phyloP scores from a whole-genome alignment of 2,113 vertebrate genomes.

The Platysteira castanea region DNA sequence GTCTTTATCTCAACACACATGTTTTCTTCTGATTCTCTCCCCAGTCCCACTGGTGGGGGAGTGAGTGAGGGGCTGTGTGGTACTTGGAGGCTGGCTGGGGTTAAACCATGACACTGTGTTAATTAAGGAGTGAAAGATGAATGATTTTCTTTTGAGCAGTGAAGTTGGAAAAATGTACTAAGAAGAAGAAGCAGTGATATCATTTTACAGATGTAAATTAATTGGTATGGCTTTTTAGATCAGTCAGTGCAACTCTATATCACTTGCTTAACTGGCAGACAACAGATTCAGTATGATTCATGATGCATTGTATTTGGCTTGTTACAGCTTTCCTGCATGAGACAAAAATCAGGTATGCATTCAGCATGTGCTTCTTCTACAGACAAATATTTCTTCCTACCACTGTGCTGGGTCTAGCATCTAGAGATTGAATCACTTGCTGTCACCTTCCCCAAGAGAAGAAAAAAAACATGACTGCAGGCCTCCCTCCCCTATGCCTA shows the following conservation, averaged over 20 bases:
- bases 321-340: not conserved
- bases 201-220: not conserved
- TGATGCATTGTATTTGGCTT: not conserved
- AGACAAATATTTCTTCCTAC: not conserved
- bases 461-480: not conserved
- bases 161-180: not conserved
- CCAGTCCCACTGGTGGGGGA: fast-evolving
- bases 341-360: not conserved
- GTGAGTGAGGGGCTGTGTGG: fast-evolving
- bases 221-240: not conserved
- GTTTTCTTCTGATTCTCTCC: not conserved
- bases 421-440: not conserved
- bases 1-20: not conserved
- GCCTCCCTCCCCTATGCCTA: not conserved
- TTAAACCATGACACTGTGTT: not conserved
- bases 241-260: not conserved
- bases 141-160: not conserved
- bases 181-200: not conserved
- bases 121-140: not conserved
- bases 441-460: not conserved
- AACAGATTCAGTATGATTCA: not conserved
- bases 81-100: not conserved
- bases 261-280: not conserved
- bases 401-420: not conserved
- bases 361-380: not conserved